These are phyloP conservation scores for Meliscaeva auricollis DNA, from an alignment of 2,888 invertebrate genomes.

Conservation along the genomic window DNA sequence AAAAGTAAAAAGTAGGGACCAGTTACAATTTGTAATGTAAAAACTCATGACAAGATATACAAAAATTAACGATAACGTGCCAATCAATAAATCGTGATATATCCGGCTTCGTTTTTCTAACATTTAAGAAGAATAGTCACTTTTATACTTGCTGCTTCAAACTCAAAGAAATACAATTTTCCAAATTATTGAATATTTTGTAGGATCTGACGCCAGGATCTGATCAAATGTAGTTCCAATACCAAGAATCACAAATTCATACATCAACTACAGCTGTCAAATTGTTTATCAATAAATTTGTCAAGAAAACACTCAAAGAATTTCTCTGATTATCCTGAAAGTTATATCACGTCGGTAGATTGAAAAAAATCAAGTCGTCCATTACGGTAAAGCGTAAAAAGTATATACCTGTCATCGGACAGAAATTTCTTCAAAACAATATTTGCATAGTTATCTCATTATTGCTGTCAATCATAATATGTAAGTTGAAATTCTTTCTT, in stretches of 20 bases:
- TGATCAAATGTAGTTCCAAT: background rate
- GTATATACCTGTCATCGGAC: background rate
- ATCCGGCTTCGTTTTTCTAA: too few relatives aligned
- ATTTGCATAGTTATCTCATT: conserved; percentile 26
- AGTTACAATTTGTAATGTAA: too few relatives aligned
- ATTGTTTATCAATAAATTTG: conserved; percentile 11
- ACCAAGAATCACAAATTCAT: background rate
- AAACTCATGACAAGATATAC: too few relatives aligned
- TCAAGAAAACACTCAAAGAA: background rate
- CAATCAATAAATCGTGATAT: too few relatives aligned
- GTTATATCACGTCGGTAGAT: background rate
- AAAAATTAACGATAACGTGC: too few relatives aligned
- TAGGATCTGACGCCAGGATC: background rate
- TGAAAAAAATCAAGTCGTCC: background rate
- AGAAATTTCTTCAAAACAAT: background rate
- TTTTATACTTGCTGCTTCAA: too few relatives aligned
- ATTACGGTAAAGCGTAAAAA: background rate
- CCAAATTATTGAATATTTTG: background rate
- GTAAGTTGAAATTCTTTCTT: background rate
- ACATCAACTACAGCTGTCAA: conserved; percentile 14
- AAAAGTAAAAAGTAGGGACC: too few relatives aligned
- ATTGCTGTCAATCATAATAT: conserved; percentile 11
- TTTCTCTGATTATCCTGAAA: conserved; percentile 1
- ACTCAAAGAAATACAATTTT: background rate
- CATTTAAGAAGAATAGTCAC: too few relatives aligned